Conservation (phyloP, 2,888 invertebrate species). For the Machimus atricapillus region DNA sequence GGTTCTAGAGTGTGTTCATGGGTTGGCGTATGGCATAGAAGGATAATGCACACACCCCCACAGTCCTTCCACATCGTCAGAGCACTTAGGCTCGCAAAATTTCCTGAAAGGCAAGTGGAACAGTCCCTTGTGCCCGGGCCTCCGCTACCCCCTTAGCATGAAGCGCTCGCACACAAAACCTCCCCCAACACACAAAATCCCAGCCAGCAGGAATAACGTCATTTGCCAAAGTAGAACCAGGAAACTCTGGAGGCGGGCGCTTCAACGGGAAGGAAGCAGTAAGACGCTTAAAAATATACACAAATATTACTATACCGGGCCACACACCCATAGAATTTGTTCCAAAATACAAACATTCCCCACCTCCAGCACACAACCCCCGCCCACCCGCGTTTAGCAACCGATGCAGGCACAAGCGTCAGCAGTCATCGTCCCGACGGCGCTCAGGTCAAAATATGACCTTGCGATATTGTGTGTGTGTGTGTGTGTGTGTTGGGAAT, state of each 20-base stretch:
- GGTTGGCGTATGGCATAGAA: neutral
- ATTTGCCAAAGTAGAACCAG: neutral
- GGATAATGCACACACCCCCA: neutral
- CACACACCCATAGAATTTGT: neutral
- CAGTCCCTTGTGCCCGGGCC: neutral
- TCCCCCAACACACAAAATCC: neutral
- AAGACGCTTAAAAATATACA: neutral
- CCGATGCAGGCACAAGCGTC: conserved; percentile 21
- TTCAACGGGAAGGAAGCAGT: conserved; percentile 11
- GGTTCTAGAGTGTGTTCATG: neutral
- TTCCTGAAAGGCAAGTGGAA: neutral
- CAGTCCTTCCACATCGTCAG: neutral
- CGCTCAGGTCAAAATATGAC: conserved; percentile 42
- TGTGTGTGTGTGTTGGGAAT: conserved; percentile 3
- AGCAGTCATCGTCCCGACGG: conserved; percentile 43
- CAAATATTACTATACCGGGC: neutral
- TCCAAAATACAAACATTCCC: neutral
- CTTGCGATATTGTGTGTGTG: neutral
- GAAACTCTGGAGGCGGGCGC: conserved; percentile 25
- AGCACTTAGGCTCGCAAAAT: conserved; percentile 6
- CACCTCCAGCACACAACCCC: neutral
- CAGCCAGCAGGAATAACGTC: neutral
- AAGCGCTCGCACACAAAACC: neutral
- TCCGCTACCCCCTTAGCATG: neutral
- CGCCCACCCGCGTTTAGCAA: neutral